Evolutionary conservation across 2,113 vertebrate genomes (phyloP), one percentile per base, ranked within the genome.

Genomic region (Corythornis madagascariensis): DNA sequence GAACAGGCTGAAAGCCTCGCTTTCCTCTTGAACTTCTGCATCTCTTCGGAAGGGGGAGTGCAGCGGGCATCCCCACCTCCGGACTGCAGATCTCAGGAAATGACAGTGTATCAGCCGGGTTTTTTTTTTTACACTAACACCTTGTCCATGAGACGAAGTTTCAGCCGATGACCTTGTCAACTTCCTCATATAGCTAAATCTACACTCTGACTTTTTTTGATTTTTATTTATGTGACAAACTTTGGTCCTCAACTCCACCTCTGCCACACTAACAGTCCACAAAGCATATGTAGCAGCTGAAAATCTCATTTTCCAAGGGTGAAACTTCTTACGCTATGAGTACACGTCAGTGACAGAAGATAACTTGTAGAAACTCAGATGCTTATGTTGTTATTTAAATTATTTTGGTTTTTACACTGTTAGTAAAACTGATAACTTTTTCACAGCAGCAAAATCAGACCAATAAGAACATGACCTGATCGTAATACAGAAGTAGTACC

Each of bases 241-340:
- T 87, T 67, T 35, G 19, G 11, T 83, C 29, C 42, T 48, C 0
- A 0, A 8, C 8, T 20, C 13, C 29, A 26, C 9, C 5, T 4
- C 24, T 11, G 6, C 11, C 38, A 31, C 2, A 0, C 35, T 70
- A 64, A 16, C 26, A 73, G 35, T 42, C 50, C 21, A 45, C 45
- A 65, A 61, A 89, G 33, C n/a, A 73, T 71, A 56, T 2, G 18
- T 3, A 65, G 29, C 45, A 82, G 35, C 40, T n/a, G 26, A 67
- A 94, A 79, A 69, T 26, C 29, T 24, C 16, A 43, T 59, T 89
- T 86, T 18, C 40, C 20, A 26, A 35, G 26, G 9, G 15, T 64
- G 38, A 74, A 60, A 35, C 13, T 16, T 79, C 16, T 64, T 20
- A 53, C 7, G 2, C 1, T 5, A 0, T 25, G 29, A 50, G 17